phyloP scores from a whole-genome alignment of 2,113 vertebrate genomes.

The Odocoileus hemionus region DNA sequence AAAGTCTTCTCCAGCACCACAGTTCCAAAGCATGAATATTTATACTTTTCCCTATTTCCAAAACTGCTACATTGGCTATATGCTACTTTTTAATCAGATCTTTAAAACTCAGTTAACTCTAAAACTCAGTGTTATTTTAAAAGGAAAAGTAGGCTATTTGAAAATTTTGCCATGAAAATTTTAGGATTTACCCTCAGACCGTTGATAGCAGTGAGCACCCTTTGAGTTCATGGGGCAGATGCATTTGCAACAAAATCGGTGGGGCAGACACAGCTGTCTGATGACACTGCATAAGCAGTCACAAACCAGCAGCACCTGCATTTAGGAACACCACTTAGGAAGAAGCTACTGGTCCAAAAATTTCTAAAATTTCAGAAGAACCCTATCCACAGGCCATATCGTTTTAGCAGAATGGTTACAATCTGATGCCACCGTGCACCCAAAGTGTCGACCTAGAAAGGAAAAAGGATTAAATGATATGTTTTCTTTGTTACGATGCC shows the following conservation, averaged over 20 bases:
- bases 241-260: slow-evolving; percentile 44
- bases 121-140: not conserved
- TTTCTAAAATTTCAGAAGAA: slow-evolving; percentile 60
- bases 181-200: not conserved
- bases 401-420: slow-evolving; percentile 67
- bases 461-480: slow-evolving; percentile 73
- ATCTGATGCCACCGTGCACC: slow-evolving; percentile 58
- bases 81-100: not conserved
- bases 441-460: slow-evolving; percentile 61
- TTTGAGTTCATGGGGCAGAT: not conserved
- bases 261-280: not conserved
- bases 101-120: not conserved
- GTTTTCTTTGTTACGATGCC: slow-evolving; percentile 70
- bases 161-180: not conserved
- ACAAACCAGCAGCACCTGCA: slow-evolving; percentile 22
- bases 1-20: not conserved
- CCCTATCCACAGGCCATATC: slow-evolving; percentile 57
- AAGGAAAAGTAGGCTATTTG: not conserved
- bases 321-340: slow-evolving; percentile 47
- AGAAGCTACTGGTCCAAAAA: not conserved
- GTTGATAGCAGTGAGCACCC: not conserved
- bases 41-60: not conserved
- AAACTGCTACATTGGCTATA: not conserved
- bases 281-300: not conserved
- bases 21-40: not conserved